Evolutionary conservation across 2,797 vertebrate genomes (phyloP).

Genomic region (Ibycter americanus): DNA sequence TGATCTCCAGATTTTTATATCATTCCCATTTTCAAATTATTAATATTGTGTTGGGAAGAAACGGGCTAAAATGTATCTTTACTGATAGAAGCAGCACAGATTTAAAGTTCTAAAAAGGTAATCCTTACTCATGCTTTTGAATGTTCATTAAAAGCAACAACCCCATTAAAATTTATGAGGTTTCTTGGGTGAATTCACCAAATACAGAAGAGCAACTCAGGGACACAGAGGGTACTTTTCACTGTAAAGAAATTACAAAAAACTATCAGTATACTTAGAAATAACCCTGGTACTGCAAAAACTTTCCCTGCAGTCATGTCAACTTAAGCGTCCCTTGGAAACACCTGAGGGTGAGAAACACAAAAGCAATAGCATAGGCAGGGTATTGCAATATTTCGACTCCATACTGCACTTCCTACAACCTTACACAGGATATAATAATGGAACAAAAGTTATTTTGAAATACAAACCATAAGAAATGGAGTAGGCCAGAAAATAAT

Average conservation of each 20-base stretch:
- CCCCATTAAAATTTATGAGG: background rate
- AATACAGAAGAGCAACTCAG: background rate
- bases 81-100: conserved; percentile 35
- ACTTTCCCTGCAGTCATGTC: background rate
- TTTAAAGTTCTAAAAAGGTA: background rate
- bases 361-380: background rate
- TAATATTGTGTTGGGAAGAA: background rate
- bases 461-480: background rate
- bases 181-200: background rate
- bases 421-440: background rate
- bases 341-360: background rate
- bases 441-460: background rate
- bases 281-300: background rate
- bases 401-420: background rate
- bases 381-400: background rate
- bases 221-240: background rate
- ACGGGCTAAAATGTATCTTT: conserved; percentile 3
- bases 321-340: background rate
- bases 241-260: background rate
- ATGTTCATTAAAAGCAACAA: background rate
- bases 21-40: background rate
- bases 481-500: background rate
- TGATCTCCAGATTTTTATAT: background rate
- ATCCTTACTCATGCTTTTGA: background rate
- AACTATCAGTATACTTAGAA: background rate